Percentiles rank a stretch among this genome's conserved stretches.
phyloP scores from a whole-genome alignment of 2,113 vertebrate species.

The Blennius ocellaris region DNA sequence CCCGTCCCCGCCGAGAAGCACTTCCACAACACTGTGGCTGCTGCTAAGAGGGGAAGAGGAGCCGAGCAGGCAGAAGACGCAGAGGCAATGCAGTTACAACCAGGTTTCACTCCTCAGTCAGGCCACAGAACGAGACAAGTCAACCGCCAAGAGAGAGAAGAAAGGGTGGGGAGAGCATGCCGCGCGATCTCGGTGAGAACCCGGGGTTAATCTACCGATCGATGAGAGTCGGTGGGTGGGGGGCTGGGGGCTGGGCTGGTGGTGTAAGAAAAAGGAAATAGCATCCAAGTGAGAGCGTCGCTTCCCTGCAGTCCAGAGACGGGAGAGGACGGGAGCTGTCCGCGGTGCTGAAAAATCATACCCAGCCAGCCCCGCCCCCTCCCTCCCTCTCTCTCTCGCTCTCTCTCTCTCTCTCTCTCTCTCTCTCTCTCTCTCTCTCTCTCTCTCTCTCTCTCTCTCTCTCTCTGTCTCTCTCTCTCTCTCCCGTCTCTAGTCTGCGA shows the following conservation, averaged over 20 bases:
- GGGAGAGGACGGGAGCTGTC: constrained; percentile 73
- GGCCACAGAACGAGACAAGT: constrained; percentile 42
- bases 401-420: neutral
- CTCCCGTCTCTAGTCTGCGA: constrained; percentile 40
- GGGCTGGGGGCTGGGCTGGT: too few species aligned
- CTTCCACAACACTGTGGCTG: constrained; percentile 46
- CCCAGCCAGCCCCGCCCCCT: constrained; percentile 41
- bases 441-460: constrained; percentile 5
- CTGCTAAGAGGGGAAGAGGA: constrained; percentile 41
- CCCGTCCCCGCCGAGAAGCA: constrained; percentile 14
- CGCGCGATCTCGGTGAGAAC: neutral
- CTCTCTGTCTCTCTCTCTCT: constrained; percentile 9
- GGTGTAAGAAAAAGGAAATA: too few species aligned
- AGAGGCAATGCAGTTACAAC: constrained; percentile 66
- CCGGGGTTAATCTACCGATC: constrained; percentile 8
- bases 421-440: constrained; percentile 16
- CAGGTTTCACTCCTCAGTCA: constrained; percentile 50
- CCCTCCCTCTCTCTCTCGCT: neutral
- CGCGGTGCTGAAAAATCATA: constrained; percentile 77
- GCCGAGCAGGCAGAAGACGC: constrained; percentile 44
- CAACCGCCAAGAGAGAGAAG: constrained; percentile 13
- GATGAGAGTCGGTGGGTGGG: neutral
- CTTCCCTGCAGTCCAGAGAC: constrained; percentile 63
- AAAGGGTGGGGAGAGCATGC: neutral
- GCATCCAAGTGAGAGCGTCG: constrained; percentile 10